Base-by-base conservation (phyloP, 2,888 invertebrate species). In the Timema cristinae region DNA sequence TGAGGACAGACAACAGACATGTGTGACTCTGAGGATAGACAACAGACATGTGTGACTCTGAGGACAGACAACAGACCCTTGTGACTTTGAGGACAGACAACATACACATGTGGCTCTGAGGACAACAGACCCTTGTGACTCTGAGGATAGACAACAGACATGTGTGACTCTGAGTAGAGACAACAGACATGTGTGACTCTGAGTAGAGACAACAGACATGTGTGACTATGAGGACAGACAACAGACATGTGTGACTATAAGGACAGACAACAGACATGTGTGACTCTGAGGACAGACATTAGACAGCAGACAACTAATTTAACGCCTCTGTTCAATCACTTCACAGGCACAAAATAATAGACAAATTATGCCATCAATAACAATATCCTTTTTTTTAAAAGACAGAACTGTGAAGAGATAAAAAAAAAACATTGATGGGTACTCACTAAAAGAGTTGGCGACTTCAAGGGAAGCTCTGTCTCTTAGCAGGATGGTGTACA, bases 401-500 rank as follows among this genome's bases (percentile, higher is more conserved):
- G 32, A 32, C 32, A 32, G 32, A 32, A 32, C 32, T 32, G 32
- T 32, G 32, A 32, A 32, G 32, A 32, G 32, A 32, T 32, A 32
- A 32, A 32, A 32, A 32, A 32, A 32, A 32, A 32, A 32, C 32
- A 32, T 13, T n/a, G 13, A 79, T n/a, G 15, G 8, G 47, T 71
- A 75, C 76, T 74, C 71, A 76, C 76, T 75, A 63, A 76, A 75
- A 11, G 76, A 75, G 63, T 73, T 73, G 69, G 71, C 72, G 51
- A 74, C 74, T 13, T 75, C 78, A 13, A 76, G 74, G 5, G 77
- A 76, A 8, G 78, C 77, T 70, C 77, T 77, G 73, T 82, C 81
- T 80, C 90, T 86, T 48, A 91, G 84, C 77, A 94, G 84, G 73
- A 93, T 92, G 69, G 89, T 89, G 80, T 94, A 94, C 88, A 93